phyloP scores from a whole-genome alignment of 2,113 vertebrate genomes.

The Pipa parva region DNA sequence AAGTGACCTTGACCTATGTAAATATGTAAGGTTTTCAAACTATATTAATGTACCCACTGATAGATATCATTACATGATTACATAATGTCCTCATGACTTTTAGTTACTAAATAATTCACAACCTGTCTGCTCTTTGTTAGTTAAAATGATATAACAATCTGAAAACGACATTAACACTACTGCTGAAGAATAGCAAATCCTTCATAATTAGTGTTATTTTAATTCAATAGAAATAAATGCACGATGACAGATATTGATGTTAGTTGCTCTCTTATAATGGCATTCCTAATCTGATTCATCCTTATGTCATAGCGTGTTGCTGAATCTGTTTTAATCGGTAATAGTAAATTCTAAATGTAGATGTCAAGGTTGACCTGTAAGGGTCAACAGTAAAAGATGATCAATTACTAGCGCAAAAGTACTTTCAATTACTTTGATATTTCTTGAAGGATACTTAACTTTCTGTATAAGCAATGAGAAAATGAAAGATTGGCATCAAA shows the following conservation, averaged over 20 bases:
- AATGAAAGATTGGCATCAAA: not conserved
- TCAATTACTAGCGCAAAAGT: constrained; percentile 23
- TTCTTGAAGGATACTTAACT: constrained; percentile 36
- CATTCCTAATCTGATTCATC: constrained; percentile 33
- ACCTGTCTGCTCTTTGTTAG: constrained; percentile 5
- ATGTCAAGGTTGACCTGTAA: constrained; percentile 17
- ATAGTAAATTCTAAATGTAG: constrained; percentile 23
- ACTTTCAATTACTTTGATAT: constrained; percentile 34
- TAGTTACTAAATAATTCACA: constrained; percentile 17
- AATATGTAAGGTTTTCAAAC: constrained; percentile 1
- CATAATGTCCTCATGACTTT: constrained; percentile 11
- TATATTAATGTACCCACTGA: constrained; percentile 4
- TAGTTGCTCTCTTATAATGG: constrained; percentile 23
- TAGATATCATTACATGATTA: constrained; percentile 12
- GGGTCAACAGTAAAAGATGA: constrained; percentile 27
- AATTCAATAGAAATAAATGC: constrained; percentile 31
- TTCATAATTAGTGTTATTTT: constrained; percentile 30
- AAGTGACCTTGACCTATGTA: constrained; percentile 16
- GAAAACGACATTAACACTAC: constrained; percentile 21
- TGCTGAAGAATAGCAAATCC: constrained; percentile 13
- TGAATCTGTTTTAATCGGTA: constrained; percentile 19
- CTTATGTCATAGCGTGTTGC: constrained; percentile 32
- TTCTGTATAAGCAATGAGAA: constrained; percentile 15
- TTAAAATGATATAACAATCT: constrained; percentile 19
- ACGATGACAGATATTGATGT: constrained; percentile 34